Evolutionary conservation across 2,888 invertebrate genomes (phyloP).

Genomic region (Colostygia pectinataria): DNA sequence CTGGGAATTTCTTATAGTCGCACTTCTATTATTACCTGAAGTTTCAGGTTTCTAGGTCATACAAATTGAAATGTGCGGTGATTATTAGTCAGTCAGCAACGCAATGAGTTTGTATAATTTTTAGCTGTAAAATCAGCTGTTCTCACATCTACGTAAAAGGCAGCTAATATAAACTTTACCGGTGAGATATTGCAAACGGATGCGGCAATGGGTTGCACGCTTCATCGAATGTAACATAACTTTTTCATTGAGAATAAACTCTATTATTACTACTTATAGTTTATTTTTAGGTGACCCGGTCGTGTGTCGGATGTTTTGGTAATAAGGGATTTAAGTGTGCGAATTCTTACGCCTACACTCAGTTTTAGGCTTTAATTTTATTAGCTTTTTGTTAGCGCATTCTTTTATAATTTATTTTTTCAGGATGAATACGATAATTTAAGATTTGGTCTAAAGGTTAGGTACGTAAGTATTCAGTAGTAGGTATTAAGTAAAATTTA

Average conservation of each 20-base stretch:
- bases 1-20: no score
- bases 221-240: slow-evolving; percentile 30
- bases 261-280: slow-evolving; percentile 29
- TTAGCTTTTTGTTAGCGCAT: no score
- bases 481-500: no score
- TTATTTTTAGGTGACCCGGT: slow-evolving; percentile 34
- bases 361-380: neutral
- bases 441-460: no score
- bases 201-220: slow-evolving; percentile 31
- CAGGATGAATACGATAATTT: no score
- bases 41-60: no score
- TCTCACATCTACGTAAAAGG: slow-evolving; percentile 7
- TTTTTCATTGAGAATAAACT: slow-evolving; percentile 34
- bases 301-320: slow-evolving; percentile 28
- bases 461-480: no score
- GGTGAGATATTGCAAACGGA: slow-evolving; percentile 36
- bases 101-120: neutral
- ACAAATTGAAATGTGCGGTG: no score
- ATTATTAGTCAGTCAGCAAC: no score
- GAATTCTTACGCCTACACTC: slow-evolving; percentile 9
- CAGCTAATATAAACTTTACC: slow-evolving; percentile 18
- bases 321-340: slow-evolving; percentile 1
- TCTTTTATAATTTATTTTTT: no score
- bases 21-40: no score
- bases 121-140: slow-evolving; percentile 6